These are phyloP conservation scores for Synanceia verrucosa DNA, from an alignment of 2,797 vertebrate genomes.

Conservation along the genomic window DNA sequence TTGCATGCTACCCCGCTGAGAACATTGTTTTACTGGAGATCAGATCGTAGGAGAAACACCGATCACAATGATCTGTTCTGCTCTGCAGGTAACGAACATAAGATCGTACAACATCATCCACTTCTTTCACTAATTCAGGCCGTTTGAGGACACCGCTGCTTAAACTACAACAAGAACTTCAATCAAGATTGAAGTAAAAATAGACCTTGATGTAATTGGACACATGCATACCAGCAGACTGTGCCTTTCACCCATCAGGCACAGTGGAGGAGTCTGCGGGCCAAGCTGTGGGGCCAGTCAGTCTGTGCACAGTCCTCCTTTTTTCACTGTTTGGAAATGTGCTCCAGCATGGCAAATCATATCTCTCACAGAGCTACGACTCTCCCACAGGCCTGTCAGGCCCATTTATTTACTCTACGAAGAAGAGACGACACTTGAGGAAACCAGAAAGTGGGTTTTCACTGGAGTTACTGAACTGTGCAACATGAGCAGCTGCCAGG, in stretches of 20 bases:
- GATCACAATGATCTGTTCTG: constrained; percentile 26
- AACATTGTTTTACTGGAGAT: constrained; percentile 55
- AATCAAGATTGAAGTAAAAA: constrained; percentile 71
- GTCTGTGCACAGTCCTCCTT: constrained; percentile 65
- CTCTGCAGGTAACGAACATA: constrained; percentile 20
- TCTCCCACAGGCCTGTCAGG: constrained; percentile 70
- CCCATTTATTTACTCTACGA: constrained; percentile 67
- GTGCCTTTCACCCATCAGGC: constrained; percentile 71
- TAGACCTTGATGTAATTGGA: constrained; percentile 76
- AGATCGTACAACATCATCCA: background rate
- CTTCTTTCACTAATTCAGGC: background rate
- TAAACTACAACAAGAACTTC: constrained; percentile 52
- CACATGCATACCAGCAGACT: constrained; percentile 70
- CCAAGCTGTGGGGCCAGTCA: constrained; percentile 75
- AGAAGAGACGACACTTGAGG: constrained; percentile 72
- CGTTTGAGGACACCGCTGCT: constrained; percentile 8
- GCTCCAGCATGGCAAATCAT: constrained; percentile 74
- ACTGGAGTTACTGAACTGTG: constrained; percentile 43
- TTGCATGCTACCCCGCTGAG: constrained; percentile 42
- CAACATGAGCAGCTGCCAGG: constrained; percentile 59
- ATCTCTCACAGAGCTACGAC: constrained; percentile 65
- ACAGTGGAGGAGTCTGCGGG: constrained; percentile 65
- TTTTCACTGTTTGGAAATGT: constrained; percentile 64
- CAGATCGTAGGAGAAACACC: constrained; percentile 33
- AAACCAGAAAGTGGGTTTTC: constrained; percentile 68